Base-by-base conservation (phyloP, 1,140 invertebrate genomes). In the Aphis craccivora region DNA sequence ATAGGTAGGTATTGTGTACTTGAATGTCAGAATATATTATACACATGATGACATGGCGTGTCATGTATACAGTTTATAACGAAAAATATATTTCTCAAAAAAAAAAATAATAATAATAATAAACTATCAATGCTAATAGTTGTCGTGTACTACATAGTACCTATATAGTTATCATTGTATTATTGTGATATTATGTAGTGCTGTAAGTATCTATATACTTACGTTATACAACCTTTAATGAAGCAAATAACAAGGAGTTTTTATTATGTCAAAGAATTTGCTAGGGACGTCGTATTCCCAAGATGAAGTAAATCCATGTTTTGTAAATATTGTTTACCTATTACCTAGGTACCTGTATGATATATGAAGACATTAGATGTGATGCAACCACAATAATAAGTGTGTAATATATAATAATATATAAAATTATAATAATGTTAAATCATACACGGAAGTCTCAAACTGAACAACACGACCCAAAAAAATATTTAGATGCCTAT, bases 341-440 rank as follows among this genome's bases (percentile, higher is more conserved):
- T 67, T 67, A 53, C 48, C 48, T 23, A 40, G 37, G 37, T 40
- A n/a, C 60, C 14, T 67, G 60, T 18, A 67, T 76, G 30, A 76
- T n/a, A 11, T 30, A 67, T 76, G 60, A 76, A 76, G 60, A n/a
- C 60, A 76, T 76, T 76, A 7, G 30, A 22, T 76, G 60, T 76
- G n/a, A n/a, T n/a, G 60, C 60, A 76, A 76, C 60, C 60, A n/a
- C n/a, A n/a, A 76, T n/a, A n/a, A 76, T 76, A 76, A 1, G 14
- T 18, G 30, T 18, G 37, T 43, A 40, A 3, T 40, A 11, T 25
- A 83, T 18, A 83, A 83, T 40, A 37, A 60, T 83, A 83, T 37
- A 81, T 81, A 81, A 43, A 51, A 40, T 43, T 84, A 84, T 84
- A 84, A 84, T 40, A 25, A 84, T 11, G 83, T 84, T 84, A 84